phyloP scores from a whole-genome alignment of 2,113 vertebrate genomes.

The Protobothrops mucrosquamatus region DNA sequence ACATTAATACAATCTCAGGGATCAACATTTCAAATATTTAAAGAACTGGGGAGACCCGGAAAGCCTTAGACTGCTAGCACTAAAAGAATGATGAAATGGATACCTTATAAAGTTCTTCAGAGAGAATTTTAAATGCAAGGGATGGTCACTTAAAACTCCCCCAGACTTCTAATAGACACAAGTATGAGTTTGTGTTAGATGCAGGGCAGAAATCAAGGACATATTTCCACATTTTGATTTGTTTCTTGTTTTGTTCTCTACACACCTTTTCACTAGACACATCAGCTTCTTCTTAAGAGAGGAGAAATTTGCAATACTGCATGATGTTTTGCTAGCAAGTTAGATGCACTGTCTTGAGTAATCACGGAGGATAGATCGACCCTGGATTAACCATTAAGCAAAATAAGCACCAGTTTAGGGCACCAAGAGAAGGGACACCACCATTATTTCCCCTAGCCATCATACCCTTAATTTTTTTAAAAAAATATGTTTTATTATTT shows the following conservation, averaged over 20 bases:
- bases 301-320: not conserved
- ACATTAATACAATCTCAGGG: too few relatives aligned
- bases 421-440: not conserved
- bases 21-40: not conserved
- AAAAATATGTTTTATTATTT: too few relatives aligned
- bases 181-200: not conserved
- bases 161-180: not conserved
- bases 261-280: not conserved
- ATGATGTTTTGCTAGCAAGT: not conserved
- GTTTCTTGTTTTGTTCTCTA: not conserved
- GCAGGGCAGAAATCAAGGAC: not conserved
- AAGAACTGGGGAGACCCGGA: not conserved
- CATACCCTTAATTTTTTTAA: not conserved
- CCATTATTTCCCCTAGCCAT: not conserved
- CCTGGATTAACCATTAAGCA: not conserved
- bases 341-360: not conserved
- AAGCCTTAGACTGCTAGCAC: not conserved
- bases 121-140: not conserved
- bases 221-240: not conserved
- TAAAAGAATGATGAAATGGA: not conserved
- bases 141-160: not conserved
- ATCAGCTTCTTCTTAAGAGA: not conserved
- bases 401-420: not conserved
- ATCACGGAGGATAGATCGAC: not conserved
- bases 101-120: not conserved